Base-by-base conservation (phyloP, 2,113 vertebrate species). In the Podilymbus podiceps region DNA sequence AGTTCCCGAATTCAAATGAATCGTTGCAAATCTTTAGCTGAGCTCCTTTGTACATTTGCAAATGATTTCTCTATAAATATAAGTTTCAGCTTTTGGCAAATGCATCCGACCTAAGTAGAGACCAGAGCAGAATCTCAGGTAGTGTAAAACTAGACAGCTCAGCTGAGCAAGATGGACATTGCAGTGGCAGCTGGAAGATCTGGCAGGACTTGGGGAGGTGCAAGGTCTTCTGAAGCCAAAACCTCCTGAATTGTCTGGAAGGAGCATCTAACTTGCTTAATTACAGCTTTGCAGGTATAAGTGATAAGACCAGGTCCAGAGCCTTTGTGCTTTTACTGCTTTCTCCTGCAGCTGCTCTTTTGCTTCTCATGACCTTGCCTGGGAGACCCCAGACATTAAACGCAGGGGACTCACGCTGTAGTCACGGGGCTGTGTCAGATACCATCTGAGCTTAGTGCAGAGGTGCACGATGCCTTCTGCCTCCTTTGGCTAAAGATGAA, bases 101-200 rank as follows among this genome's bases (percentile, higher is more conserved):
- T 53, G 11, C 3, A 3, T 58, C 40, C 0, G 0, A 55, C 20
- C 11, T 44, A 79, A 75, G 33, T 18, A 60, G 5, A 78, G 6
- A 80, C 11, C 40, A 40, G 11, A 71, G n/a, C 5, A 85, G 47
- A 64, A 31, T 9, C 27, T 0, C 19, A 11, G 24, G 12, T 33
- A 52, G 10, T 28, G 5, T 67, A 50, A 91, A 87, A n/a, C 16
- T 63, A 52, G 31, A 17, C 8, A 93, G 42, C 13, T 85, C 11
- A 12, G 10, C 9, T 80, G 58, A 76, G 30, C 24, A 59, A 74
- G 56, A 18, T 62, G 50, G 15, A 30, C 1, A 0, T 15, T 68
- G 10, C 31, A 56, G 30, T 20, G 27, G 19, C n/a, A 85, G 31
- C 38, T 75, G 44, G 23, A 88, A 58, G 16, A 63, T n/a, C 38